Conservation (phyloP, 2,888 invertebrate species). For the Leptopilina drosophilae region DNA sequence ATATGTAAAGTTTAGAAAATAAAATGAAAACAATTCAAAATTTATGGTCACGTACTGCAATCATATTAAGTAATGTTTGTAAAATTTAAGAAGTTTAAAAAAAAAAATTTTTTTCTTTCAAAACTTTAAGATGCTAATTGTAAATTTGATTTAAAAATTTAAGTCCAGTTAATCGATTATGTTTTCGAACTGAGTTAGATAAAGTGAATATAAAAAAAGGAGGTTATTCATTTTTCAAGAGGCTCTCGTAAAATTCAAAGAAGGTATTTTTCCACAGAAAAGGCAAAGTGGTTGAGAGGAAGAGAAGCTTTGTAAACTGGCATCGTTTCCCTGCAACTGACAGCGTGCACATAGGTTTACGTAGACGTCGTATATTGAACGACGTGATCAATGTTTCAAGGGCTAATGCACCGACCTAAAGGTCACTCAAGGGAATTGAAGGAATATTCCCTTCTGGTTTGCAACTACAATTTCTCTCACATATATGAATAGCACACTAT, state of each 20-base stretch:
- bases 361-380: slow-evolving; percentile 35
- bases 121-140: too few relatives aligned
- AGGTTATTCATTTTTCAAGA: slow-evolving; percentile 33
- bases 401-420: slow-evolving; percentile 42
- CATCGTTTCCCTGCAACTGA: slow-evolving; percentile 33
- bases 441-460: slow-evolving; percentile 18
- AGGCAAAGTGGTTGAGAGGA: slow-evolving; percentile 20
- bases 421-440: slow-evolving; percentile 35
- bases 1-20: neutral
- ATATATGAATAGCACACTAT: neutral
- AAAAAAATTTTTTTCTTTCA: too few relatives aligned
- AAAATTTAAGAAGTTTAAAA: too few relatives aligned
- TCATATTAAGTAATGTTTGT: too few relatives aligned
- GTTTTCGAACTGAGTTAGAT: neutral
- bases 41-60: too few relatives aligned
- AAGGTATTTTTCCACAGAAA: slow-evolving; percentile 19
- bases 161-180: neutral
- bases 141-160: neutral
- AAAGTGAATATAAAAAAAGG: slow-evolving; percentile 18
- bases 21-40: too few relatives aligned
- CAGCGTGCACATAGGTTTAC: slow-evolving; percentile 21
- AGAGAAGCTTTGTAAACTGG: slow-evolving; percentile 31
- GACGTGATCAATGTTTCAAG: slow-evolving; percentile 49
- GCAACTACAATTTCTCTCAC: slow-evolving; percentile 15
- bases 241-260: slow-evolving; percentile 29